These are phyloP conservation scores for Tipula lateralis DNA, from an alignment of 2,888 invertebrate species.

Conservation along the genomic window DNA sequence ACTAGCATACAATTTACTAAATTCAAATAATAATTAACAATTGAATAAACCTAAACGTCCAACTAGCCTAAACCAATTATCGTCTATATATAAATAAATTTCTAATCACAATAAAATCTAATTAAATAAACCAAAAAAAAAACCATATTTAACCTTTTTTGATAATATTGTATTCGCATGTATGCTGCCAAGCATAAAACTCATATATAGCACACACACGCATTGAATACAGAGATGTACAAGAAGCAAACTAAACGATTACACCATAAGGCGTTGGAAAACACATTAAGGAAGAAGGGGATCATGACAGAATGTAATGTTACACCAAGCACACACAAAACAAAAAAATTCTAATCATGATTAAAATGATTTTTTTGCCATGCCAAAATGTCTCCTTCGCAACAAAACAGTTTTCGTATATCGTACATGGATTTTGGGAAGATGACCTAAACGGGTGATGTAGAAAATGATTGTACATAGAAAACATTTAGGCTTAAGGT, in stretches of 20 bases:
- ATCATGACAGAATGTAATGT: conserved; percentile 11
- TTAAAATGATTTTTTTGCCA: not conserved
- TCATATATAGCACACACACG: not conserved
- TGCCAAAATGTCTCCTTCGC: not conserved
- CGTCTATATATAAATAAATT: not conserved
- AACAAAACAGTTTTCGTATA: not conserved
- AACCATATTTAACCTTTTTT: conserved; percentile 19
- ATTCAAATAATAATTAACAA: conserved; percentile 1
- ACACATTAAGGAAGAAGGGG: not conserved
- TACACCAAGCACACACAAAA: not conserved
- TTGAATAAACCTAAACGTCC: not conserved
- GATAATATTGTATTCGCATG: not conserved
- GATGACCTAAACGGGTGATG: not conserved
- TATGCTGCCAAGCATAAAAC: not conserved
- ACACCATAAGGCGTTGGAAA: not conserved
- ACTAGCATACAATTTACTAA: not conserved
- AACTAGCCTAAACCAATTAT: not conserved
- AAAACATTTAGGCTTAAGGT: not conserved
- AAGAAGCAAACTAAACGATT: not conserved
- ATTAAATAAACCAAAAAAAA: conserved; percentile 20
- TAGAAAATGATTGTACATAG: not conserved
- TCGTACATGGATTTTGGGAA: not conserved
- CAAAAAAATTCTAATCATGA: not conserved
- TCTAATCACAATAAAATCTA: conserved; percentile 24
- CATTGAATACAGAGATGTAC: not conserved